phyloP scores from a whole-genome alignment of 2,797 vertebrate genomes.

The Momotus momota region DNA sequence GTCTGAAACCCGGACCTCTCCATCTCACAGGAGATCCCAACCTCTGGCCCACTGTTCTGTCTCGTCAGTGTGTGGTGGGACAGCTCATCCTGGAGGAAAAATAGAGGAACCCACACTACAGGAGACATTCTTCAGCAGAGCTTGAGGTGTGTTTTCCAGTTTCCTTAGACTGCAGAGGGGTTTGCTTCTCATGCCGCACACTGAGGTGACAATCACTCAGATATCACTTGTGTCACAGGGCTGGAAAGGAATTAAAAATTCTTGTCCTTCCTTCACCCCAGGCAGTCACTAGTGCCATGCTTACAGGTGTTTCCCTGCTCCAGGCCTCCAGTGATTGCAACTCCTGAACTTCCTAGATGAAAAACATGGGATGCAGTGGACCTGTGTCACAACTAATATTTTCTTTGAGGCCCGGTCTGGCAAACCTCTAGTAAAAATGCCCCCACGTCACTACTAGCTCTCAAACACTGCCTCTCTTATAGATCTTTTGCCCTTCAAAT shows the following conservation, averaged over 20 bases:
- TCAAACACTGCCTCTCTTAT: not conserved
- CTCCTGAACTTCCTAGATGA: not conserved
- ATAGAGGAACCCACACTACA: not conserved
- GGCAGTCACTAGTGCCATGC: fast-evolving
- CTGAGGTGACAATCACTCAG: not conserved
- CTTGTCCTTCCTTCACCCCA: not conserved
- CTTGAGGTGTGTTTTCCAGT: not conserved
- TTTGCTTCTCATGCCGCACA: not conserved
- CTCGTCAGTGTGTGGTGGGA: not conserved
- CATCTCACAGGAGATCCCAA: not conserved
- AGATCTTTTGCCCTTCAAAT: not conserved
- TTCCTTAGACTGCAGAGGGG: not conserved
- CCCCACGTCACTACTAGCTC: not conserved
- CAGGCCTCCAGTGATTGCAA: not conserved
- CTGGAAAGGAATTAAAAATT: not conserved
- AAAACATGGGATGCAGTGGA: not conserved
- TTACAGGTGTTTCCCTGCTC: not conserved
- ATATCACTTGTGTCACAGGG: not conserved
- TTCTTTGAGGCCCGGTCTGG: not conserved
- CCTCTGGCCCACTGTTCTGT: not conserved
- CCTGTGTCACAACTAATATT: not conserved
- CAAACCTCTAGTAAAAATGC: not conserved
- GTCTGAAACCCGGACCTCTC: not conserved
- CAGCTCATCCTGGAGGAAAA: not conserved
- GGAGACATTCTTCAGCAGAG: not conserved